Evolutionary conservation across 2,797 vertebrate genomes (phyloP).

Genomic region (Coreius guichenoti): DNA sequence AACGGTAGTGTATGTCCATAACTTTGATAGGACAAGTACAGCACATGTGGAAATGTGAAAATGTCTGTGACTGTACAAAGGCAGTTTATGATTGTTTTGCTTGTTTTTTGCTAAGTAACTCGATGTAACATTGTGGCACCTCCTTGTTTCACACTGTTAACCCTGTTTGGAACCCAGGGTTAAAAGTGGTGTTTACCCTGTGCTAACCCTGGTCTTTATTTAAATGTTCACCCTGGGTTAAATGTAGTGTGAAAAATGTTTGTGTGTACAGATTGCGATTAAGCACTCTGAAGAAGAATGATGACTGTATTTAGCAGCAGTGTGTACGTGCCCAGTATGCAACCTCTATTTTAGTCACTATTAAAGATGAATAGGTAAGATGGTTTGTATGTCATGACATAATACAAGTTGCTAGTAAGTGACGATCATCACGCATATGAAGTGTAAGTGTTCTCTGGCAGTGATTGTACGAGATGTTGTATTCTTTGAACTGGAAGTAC

Average conservation of each 20-base stretch:
- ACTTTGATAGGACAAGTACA: background rate
- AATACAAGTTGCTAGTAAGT: background rate
- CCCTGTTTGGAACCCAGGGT: background rate
- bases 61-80: background rate
- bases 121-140: background rate
- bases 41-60: background rate
- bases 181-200: constrained; percentile 1
- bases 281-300: background rate
- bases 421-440: background rate
- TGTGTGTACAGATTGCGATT: background rate
- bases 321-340: background rate
- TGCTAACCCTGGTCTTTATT: background rate
- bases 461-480: constrained; percentile 11
- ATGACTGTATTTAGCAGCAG: background rate
- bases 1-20: background rate
- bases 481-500: constrained; percentile 17
- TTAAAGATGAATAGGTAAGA: background rate
- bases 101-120: background rate
- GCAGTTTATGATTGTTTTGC: background rate
- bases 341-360: background rate
- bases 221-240: background rate
- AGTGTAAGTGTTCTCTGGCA: background rate
- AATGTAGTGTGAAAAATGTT: constrained; percentile 2
- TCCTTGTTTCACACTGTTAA: background rate
- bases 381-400: background rate